phyloP scores from a whole-genome alignment of 2,113 vertebrate genomes.

The Xyrauchen texanus region DNA sequence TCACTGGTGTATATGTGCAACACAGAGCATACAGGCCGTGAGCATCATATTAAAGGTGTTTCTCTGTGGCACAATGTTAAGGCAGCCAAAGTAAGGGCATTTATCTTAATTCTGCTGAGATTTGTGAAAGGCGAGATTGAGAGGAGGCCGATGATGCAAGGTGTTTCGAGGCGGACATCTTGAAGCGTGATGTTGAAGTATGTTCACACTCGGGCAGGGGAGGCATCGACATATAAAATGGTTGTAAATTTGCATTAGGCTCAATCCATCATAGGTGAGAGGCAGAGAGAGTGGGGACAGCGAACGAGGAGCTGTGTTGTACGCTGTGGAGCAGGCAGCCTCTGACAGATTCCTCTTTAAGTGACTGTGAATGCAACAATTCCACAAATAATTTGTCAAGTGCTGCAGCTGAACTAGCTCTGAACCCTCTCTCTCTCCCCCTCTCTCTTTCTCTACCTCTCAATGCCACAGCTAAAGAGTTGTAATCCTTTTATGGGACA shows the following conservation, averaged over 20 bases:
- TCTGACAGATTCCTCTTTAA: slow-evolving; percentile 99
- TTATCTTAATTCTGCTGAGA: slow-evolving; percentile 75
- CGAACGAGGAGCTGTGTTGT: slow-evolving; percentile 81
- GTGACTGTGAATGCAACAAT: slow-evolving; percentile 99
- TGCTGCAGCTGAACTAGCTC: slow-evolving; percentile 94
- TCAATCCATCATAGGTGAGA: slow-evolving; percentile 91
- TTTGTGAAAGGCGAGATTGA: slow-evolving; percentile 74
- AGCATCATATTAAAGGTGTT: slow-evolving; percentile 59
- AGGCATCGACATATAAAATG: slow-evolving; percentile 95
- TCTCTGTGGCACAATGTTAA: slow-evolving; percentile 42
- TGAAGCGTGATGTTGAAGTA: slow-evolving; percentile 95
- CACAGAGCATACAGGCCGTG: slow-evolving; percentile 30
- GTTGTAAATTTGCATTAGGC: slow-evolving; percentile 98
- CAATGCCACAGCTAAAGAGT: slow-evolving; percentile 17
- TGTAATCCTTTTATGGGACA: slow-evolving; percentile 24
- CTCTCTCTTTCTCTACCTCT: slow-evolving; percentile 61
- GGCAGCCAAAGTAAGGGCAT: slow-evolving; percentile 61
- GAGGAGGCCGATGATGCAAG: slow-evolving; percentile 74
- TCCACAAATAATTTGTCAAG: slow-evolving; percentile 99
- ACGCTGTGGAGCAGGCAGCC: slow-evolving; percentile 82
- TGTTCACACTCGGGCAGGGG: slow-evolving; percentile 83
- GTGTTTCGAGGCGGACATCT: slow-evolving; percentile 83
- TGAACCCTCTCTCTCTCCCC: slow-evolving; percentile 87
- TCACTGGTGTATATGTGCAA: background rate
- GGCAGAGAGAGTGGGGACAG: slow-evolving; percentile 75